phyloP scores from a whole-genome alignment of 2,797 vertebrate genomes.

The Halcyon leucocephala region DNA sequence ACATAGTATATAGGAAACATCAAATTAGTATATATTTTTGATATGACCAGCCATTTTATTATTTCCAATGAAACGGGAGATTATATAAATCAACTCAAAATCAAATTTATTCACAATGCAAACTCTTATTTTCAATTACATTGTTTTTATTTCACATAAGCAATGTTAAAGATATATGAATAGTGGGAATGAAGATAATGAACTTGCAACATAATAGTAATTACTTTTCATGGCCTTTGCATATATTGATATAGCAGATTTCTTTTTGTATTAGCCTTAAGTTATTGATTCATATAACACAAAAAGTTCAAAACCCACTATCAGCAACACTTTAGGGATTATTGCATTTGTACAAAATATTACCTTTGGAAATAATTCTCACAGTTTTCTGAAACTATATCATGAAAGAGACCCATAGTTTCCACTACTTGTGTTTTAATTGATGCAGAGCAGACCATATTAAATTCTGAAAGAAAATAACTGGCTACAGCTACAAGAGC shows the following conservation, averaged over 20 bases:
- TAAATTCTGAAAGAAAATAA: constrained; percentile 77
- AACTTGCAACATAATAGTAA: not conserved
- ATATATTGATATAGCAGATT: not conserved
- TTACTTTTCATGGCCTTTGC: not conserved
- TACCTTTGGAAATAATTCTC: constrained; percentile 83
- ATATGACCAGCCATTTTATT: not conserved
- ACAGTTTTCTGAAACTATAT: constrained; percentile 80
- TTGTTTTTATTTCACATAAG: not conserved
- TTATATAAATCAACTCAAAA: not conserved
- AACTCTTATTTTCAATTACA: not conserved
- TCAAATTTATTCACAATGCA: not conserved
- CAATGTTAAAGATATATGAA: not conserved
- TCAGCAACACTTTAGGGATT: not conserved
- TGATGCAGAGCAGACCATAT: constrained; percentile 74
- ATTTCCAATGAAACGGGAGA: not conserved
- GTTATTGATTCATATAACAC: not conserved
- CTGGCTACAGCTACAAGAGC: constrained; percentile 79
- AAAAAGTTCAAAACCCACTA: not conserved
- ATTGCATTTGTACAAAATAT: not conserved
- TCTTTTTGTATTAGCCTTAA: not conserved
- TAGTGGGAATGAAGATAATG: not conserved
- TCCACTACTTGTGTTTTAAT: constrained; percentile 76
- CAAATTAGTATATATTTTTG: not conserved
- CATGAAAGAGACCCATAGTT: constrained; percentile 81
- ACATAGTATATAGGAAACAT: not conserved